Evolutionary conservation across 37 sponge, comb jelly and placozoan species (phyloP).

Genomic region (Eunapius fragilis): DNA sequence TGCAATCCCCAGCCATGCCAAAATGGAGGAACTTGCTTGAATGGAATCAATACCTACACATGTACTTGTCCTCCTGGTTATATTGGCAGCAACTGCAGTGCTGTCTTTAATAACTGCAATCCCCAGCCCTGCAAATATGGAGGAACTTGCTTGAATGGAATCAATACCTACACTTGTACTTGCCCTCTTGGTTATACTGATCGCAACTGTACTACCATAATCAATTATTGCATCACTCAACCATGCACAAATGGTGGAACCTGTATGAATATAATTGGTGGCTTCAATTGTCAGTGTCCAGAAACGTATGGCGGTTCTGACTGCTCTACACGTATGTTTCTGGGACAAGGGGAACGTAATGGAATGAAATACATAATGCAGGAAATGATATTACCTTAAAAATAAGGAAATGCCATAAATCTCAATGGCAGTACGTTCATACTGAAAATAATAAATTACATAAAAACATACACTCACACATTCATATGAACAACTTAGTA

Average conservation of each 20-base stretch:
- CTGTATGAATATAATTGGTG: conserved; percentile 25
- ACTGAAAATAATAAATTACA: too few species aligned
- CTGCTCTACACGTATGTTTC: not conserved
- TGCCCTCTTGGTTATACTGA: conserved; percentile 49
- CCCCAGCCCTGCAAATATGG: conserved; percentile 28
- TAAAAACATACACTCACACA: too few species aligned
- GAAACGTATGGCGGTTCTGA: not conserved
- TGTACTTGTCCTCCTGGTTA: conserved; percentile 43
- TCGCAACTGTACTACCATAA: conserved; percentile 12
- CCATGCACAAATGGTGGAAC: conserved; percentile 40
- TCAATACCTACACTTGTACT: too few species aligned
- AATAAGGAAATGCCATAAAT: too few species aligned
- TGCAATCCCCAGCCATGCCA: conserved; percentile 54
- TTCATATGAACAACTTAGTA: too few species aligned
- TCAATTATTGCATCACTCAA: conserved; percentile 37
- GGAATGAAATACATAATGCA: too few species aligned
- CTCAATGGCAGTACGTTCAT: too few species aligned
- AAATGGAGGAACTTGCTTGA: conserved; percentile 56
- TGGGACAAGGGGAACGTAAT: not conserved
- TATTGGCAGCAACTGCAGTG: conserved; percentile 10
- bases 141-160: conserved; percentile 22
- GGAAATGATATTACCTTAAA: too few species aligned
- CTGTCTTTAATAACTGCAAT: conserved; percentile 31
- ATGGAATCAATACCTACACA: conserved; percentile 22
- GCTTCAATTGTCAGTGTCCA: not conserved